phyloP scores from a whole-genome alignment of 1,140 invertebrate genomes.

The Teleogryllus occipitalis region DNA sequence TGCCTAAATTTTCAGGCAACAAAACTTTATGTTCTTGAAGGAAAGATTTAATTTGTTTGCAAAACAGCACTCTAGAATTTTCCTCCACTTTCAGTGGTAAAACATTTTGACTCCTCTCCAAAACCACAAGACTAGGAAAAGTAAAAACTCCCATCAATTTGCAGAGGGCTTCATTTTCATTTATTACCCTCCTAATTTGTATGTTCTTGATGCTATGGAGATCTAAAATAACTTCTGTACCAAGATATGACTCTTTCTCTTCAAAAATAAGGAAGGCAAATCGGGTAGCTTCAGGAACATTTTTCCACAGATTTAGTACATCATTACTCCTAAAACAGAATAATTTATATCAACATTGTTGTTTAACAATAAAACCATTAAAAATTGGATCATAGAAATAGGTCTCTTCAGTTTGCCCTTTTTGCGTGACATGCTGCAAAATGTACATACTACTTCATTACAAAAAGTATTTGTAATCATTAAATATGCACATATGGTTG shows the following conservation, averaged over 20 bases:
- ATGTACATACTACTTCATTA: too few species aligned
- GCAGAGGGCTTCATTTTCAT: slow-evolving; percentile 43
- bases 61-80: slow-evolving; percentile 31
- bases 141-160: slow-evolving; percentile 38
- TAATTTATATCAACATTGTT: not conserved
- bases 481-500: too few species aligned
- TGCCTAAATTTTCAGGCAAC: not conserved
- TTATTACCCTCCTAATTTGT: slow-evolving; percentile 44
- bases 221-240: slow-evolving; percentile 51
- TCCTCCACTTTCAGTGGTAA: slow-evolving; percentile 17
- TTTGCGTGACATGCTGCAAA: too few species aligned
- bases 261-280: slow-evolving; percentile 54
- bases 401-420: too few species aligned
- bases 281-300: slow-evolving; percentile 33
- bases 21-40: slow-evolving; percentile 32
- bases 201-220: slow-evolving; percentile 44
- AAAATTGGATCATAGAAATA: not conserved
- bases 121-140: slow-evolving; percentile 44
- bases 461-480: too few species aligned
- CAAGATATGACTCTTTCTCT: slow-evolving; percentile 37
- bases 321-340: slow-evolving; percentile 25
- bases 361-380: not conserved
- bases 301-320: slow-evolving; percentile 38
- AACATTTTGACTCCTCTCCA: slow-evolving; percentile 31
- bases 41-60: slow-evolving; percentile 38